Conservation (phyloP, 2,888 invertebrate genomes). For the Microctonus hyperodae region DNA sequence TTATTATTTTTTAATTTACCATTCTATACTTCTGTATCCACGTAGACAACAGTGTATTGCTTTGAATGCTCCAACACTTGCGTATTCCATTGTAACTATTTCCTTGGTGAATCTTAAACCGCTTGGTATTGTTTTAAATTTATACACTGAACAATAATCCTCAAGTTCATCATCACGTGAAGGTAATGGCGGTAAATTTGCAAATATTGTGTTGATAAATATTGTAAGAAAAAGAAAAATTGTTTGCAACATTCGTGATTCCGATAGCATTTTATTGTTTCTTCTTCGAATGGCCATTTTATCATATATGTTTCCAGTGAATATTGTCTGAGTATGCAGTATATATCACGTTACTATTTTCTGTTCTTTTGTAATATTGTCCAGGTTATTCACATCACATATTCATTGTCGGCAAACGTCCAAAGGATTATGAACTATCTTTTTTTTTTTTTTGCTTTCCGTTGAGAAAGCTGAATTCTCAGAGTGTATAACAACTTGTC, state of each 20-base stretch:
- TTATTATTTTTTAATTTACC: conserved; percentile 72
- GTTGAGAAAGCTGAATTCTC: background rate
- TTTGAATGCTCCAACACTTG: conserved; percentile 74
- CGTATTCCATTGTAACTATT: conserved; percentile 73
- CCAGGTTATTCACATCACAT: background rate
- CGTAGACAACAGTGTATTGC: conserved; percentile 80
- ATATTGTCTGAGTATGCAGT: background rate
- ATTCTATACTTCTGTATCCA: conserved; percentile 80
- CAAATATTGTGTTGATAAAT: conserved; percentile 1
- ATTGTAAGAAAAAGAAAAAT: conserved; percentile 4
- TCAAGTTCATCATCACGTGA: conserved; percentile 49
- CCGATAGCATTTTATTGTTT: background rate
- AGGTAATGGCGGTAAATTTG: conserved; percentile 13
- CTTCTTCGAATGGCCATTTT: conserved; percentile 12
- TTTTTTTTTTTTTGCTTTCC: too few relatives aligned
- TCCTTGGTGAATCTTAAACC: conserved; percentile 79
- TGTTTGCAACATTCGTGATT: background rate
- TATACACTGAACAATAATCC: conserved; percentile 71
- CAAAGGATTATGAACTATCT: background rate
- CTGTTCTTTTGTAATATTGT: background rate
- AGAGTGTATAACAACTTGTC: background rate
- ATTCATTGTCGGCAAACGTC: background rate
- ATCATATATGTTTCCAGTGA: background rate
- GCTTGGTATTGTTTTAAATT: conserved; percentile 67
- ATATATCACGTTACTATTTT: background rate